Evolutionary conservation across 2,797 vertebrate genomes (phyloP).

Genomic region (Sebastes diploproa): DNA sequence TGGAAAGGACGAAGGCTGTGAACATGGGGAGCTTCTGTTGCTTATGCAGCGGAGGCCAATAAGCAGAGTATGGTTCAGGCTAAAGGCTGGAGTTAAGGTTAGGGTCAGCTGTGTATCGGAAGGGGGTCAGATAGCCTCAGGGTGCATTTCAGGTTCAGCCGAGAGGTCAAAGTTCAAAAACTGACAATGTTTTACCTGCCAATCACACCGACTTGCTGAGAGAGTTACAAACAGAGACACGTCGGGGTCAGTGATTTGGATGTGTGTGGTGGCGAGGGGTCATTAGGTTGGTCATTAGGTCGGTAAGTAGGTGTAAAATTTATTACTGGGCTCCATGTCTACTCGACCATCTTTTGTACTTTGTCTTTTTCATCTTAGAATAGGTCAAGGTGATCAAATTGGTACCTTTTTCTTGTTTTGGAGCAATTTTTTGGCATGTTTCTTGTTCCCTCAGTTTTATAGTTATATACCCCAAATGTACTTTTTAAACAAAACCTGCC

Average conservation of each 20-base stretch:
- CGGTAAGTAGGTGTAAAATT: conserved; percentile 31
- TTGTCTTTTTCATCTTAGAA: neutral
- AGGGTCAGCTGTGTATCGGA: conserved; percentile 10
- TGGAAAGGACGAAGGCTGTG: too few species aligned
- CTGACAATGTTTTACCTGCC: conserved; percentile 56
- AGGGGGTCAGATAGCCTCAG: conserved; percentile 41
- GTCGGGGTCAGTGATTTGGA: conserved; percentile 25
- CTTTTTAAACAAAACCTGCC: neutral
- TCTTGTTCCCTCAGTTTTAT: neutral
- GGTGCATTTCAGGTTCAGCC: conserved; percentile 40
- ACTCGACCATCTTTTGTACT: neutral
- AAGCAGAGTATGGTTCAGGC: neutral
- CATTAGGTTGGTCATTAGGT: conserved; percentile 32
- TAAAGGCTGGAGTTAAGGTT: conserved; percentile 16
- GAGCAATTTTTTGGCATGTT: neutral
- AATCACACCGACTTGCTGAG: conserved; percentile 41
- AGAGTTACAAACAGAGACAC: conserved; percentile 18
- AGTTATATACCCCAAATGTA: neutral
- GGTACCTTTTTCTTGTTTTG: neutral
- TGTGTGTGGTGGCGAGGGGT: conserved; percentile 33
- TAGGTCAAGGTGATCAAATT: neutral
- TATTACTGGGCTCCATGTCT: neutral
- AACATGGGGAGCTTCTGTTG: too few species aligned
- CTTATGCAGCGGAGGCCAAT: neutral
- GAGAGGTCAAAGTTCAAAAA: conserved; percentile 52